Base-by-base conservation (phyloP, 64 coral and sea anemone genomes). In the Pocillopora damicornis region DNA sequence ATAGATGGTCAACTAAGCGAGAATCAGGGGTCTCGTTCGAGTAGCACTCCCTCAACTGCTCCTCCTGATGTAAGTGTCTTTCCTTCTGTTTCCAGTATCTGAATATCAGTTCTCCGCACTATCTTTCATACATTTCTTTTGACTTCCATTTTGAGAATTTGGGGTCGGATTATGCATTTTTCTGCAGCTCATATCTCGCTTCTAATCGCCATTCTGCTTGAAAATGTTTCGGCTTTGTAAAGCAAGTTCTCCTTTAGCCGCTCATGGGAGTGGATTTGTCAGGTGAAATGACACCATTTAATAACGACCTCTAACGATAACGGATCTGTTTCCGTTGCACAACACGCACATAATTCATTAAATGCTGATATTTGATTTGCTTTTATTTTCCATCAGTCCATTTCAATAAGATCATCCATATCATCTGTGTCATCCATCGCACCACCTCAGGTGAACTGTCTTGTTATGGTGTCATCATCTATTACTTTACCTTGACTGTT, bases 381-480 rank as follows among this genome's bases (percentile, higher is more conserved):
- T n/a, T 9, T 79, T 26, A 0, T 79, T 60, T 67, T 22, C 69
- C 72, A 37, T 58, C 26, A 89, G 87, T 35, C 76, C 17, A 42
- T 58, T 73, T 82, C 88, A 60, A 79, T 74, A 12, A 81, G 77
- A 75, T 81, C 77, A 34, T 89, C 88, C 16, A 80, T 90, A 30
- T 75, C 88, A 20, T 83, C 88, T 56, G 36, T 73, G 5, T 81
- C 88, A 23, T 83, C 88, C 16, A 75, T 82, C n/a, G 76, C 77
- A 13, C 77, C 88, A 4, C 88, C 77, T 20, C 80, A 83, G 61
- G 80, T 83, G 20, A 83, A 13, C 67, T 17, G 42, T 51, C 42
- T 2, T 51, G 42, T 51, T 51, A 51, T 51, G 2, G 42, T 51
- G 42, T 57, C 22, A 23, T 22, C 67, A 71, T 22, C 3, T 14